These are phyloP conservation scores for Monoplex corrugatus DNA, from an alignment of 2,888 invertebrate genomes.

Conservation along the genomic window DNA sequence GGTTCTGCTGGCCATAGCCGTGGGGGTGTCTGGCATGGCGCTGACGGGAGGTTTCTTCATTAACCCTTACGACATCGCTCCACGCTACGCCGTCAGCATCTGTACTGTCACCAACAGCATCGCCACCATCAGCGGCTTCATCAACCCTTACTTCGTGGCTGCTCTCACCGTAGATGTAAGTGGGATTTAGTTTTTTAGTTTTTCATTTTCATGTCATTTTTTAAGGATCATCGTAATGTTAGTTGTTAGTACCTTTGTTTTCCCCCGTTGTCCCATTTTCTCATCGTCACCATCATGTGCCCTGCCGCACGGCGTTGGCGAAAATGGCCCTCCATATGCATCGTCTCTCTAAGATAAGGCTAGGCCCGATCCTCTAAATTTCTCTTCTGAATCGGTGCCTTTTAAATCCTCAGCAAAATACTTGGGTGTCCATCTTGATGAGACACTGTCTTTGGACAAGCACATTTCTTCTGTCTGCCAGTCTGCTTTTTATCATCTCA, in stretches of 20 bases:
- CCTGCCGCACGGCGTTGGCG: no score
- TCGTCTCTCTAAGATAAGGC: no score
- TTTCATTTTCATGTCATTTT: neutral
- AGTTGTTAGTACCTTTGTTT: neutral
- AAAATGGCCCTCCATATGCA: no score
- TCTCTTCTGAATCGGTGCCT: no score
- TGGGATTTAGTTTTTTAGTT: no score
- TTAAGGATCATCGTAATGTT: neutral
- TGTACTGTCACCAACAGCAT: conserved; percentile 61
- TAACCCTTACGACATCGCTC: conserved; percentile 63
- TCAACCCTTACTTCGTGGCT: conserved; percentile 62
- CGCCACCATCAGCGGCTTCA: conserved; percentile 59
- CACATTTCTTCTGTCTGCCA: no score
- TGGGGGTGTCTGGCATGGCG: conserved; percentile 39
- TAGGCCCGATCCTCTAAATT: no score
- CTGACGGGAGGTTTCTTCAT: conserved; percentile 65
- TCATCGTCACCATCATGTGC: neutral
- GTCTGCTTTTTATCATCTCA: no score
- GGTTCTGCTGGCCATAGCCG: conserved; percentile 34
- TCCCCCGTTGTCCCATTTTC: neutral
- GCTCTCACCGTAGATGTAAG: conserved; percentile 60
- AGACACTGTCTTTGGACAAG: no score
- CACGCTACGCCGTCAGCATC: conserved; percentile 59
- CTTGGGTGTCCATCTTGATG: no score
- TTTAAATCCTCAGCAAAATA: no score